Evolutionary conservation across 2,113 vertebrate genomes (phyloP), one percentile per base, ranked within the genome.

Genomic region (Forbesichthys papilliferus): DNA sequence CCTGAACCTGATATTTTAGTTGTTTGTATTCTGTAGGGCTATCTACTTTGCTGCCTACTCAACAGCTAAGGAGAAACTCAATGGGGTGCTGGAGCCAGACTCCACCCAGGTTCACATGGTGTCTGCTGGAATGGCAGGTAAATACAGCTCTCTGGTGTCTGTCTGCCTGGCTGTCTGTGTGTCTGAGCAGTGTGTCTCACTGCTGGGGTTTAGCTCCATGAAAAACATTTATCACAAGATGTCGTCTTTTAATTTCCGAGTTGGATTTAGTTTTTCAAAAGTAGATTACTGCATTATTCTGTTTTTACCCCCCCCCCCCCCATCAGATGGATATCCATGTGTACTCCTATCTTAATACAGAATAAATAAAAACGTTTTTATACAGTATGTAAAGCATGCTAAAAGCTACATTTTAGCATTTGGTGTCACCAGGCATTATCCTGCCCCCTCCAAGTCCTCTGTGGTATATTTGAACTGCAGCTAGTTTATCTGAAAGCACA

Each of bases 21-120:
- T 52, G 33, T 68, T 3, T 61, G 56, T 81, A 46, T 48, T 52
- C 27, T n/a, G 68, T 91, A 99, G 98, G 89, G 98, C 98, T 1
- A 98, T 99, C 90, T 99, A 99, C 84, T 98, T 99, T 92, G 97
- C 96, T 70, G 96, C 97, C 74, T 99, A 99, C 86, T 99, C 98
- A 48, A 95, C 94, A 82, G 93, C 95, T 83, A 99, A 99, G 85
- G 97, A 99, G 89, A 95, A 93, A 78, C 84, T 98, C 88, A 99
- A 97, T 87, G 92, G 53, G 66, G 81, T 98, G 80, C 94, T 98
- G 79, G 94, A 93, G 83, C 93, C 96, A 42, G 96, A 99, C 86
- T 98, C 97, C 67, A 97, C 94, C 79, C 94, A 94, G 90, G 97
- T 99, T 86, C 96, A 99, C 92, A 97, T 99, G 96, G 90, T 95